Base-by-base conservation (phyloP, 2,113 vertebrate genomes). In the Poecile atricapillus region DNA sequence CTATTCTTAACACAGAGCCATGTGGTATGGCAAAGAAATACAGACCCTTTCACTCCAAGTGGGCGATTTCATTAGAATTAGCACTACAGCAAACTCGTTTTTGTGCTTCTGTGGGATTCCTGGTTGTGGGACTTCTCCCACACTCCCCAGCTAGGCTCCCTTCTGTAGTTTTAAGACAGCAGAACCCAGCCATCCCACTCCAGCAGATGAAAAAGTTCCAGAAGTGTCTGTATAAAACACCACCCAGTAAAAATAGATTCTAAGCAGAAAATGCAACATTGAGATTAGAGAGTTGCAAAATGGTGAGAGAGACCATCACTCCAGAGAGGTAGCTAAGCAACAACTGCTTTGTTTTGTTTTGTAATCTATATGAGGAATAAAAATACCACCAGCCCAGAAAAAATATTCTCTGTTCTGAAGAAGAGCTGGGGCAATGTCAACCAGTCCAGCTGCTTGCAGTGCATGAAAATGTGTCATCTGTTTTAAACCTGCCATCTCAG, bases 261-360 rank as follows among this genome's bases (percentile, higher is more conserved):
- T 58, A 94, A 89, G 41, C 1, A 0, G 94, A 95, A 96, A 97
- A 92, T 33, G 80, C 88, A 92, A 95, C 64, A 31, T 0, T 58
- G 86, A 94, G 69, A 95, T 96, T 87, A 93, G 75, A 93, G 81
- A 92, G 52, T 87, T 94, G 88, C 94, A 96, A 94, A 94, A 96
- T 14, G 60, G 59, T 92, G 92, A 82, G 73, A 81, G 85, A 95
- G 80, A 81, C 71, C 83, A 86, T 86, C 73, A 71, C 94, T 87
- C 71, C 52, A 83, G 80, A 87, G 62, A 25, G 7, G 92, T 94
- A 96, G 55, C 96, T 95, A 96, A 90, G 96, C 95, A 94, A 97
- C 96, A 93, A 88, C 59, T 65, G 69, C 83, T 95, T 88, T 96
- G 92, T 95, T 97, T 95, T 94, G 93, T 94, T 96, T 95, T 92